Conservation (phyloP, 2,888 invertebrate genomes). For the Drosophila algonquin region DNA sequence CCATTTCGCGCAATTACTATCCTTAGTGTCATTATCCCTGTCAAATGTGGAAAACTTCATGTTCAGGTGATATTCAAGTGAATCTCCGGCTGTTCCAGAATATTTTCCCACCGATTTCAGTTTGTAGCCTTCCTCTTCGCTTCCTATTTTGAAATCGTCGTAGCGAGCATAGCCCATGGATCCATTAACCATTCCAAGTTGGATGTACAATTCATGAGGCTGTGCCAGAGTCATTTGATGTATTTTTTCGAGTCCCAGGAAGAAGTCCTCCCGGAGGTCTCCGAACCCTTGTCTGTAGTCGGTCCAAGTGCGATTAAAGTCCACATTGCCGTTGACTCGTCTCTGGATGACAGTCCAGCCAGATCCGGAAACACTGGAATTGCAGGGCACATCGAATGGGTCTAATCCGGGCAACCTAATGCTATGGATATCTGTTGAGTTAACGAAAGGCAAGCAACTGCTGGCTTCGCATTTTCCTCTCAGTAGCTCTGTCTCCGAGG, state of each 20-base stretch:
- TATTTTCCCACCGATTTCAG: conserved; percentile 4
- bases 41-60: too few species aligned
- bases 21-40: too few species aligned
- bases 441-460: too few species aligned
- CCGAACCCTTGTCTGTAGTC: conserved; percentile 14
- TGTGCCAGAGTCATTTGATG: neutral
- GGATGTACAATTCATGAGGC: conserved; percentile 2
- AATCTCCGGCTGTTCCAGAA: conserved; percentile 8
- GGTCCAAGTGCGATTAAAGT: neutral
- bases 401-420: too few species aligned
- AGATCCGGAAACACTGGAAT: too few species aligned
- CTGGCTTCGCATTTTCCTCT: too few species aligned
- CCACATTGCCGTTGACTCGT: neutral
- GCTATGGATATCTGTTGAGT: too few species aligned
- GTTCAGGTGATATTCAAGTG: neutral
- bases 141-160: conserved; percentile 5
- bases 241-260: conserved; percentile 3
- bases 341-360: conserved; percentile 15
- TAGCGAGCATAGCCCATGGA: neutral
- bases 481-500: too few species aligned
- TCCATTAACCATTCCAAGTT: neutral
- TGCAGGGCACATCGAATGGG: too few species aligned
- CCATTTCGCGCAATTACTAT: too few species aligned
- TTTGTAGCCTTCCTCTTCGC: conserved; percentile 1
- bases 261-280: neutral